These are phyloP conservation scores for Tenthredo distinguenda DNA, from an alignment of 2,888 invertebrate species.

Conservation along the genomic window DNA sequence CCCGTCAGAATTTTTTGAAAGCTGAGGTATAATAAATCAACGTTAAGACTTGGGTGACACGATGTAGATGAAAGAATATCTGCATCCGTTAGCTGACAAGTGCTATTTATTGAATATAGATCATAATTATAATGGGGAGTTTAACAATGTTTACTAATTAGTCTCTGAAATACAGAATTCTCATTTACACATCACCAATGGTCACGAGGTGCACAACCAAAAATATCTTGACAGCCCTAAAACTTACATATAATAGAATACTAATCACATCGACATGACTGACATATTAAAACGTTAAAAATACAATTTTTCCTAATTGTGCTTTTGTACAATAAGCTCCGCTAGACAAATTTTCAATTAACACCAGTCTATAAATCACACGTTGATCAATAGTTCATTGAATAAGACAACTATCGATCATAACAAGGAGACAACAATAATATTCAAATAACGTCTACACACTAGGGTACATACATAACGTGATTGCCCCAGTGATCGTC, in stretches of 20 bases:
- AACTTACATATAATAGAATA: slow-evolving; percentile 18
- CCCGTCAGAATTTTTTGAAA: background rate
- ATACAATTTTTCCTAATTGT: slow-evolving; percentile 44
- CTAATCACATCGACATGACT: slow-evolving; percentile 30
- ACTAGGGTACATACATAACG: background rate
- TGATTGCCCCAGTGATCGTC: background rate
- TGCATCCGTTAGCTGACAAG: slow-evolving; percentile 26
- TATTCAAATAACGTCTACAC: background rate
- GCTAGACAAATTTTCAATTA: slow-evolving; percentile 22
- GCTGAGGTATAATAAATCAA: background rate
- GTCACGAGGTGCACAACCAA: background rate
- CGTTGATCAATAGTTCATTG: slow-evolving; percentile 36
- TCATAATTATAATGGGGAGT: slow-evolving; percentile 28
- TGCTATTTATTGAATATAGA: slow-evolving; percentile 40
- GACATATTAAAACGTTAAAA: slow-evolving; percentile 41
- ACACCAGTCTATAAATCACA: slow-evolving; percentile 39
- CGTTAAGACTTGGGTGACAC: background rate
- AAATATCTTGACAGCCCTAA: background rate
- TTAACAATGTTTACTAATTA: slow-evolving; percentile 42
- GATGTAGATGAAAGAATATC: background rate
- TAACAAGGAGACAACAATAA: slow-evolving; percentile 40
- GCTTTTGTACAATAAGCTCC: slow-evolving; percentile 47
- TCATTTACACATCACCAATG: slow-evolving; percentile 40
- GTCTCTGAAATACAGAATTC: slow-evolving; percentile 31
- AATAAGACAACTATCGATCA: slow-evolving; percentile 21